Evolutionary conservation across 1,140 invertebrate species (phyloP).

Genomic region (Calliphora vicina): DNA sequence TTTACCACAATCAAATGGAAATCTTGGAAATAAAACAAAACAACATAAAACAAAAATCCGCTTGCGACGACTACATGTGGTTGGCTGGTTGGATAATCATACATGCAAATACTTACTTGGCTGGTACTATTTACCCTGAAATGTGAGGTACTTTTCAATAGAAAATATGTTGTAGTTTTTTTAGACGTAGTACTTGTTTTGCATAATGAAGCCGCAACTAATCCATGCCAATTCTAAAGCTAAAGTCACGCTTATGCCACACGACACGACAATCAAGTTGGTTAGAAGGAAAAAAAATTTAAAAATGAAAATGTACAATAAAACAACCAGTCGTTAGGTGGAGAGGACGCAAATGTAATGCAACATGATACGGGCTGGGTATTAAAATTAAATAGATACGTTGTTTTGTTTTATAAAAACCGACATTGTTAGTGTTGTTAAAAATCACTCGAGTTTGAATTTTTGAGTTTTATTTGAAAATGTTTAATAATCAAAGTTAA

Average conservation of each 20-base stretch:
- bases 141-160: too few species aligned
- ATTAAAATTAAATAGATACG: not conserved
- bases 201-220: constrained; percentile 7
- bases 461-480: too few species aligned
- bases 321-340: not conserved
- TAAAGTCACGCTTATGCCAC: constrained; percentile 35
- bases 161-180: too few species aligned
- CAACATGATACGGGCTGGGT: not conserved
- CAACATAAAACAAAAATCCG: not conserved
- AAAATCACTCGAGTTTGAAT: too few species aligned
- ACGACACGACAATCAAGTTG: constrained; percentile 15
- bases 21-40: not conserved
- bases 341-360: not conserved
- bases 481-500: too few species aligned
- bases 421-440: too few species aligned
- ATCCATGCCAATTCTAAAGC: constrained; percentile 12
- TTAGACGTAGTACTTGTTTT: not conserved
- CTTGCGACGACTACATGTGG: not conserved
- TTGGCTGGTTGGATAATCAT: too few species aligned
- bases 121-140: too few species aligned
- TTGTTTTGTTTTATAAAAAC: too few species aligned
- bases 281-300: not conserved
- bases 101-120: too few species aligned
- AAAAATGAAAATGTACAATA: not conserved
- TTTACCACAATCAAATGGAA: not conserved